A percentile compares a stretch with the other conserved stretches of the same genome.
Conservation (phyloP, 1,140 invertebrate species). For the Drosophila insularis region DNA sequence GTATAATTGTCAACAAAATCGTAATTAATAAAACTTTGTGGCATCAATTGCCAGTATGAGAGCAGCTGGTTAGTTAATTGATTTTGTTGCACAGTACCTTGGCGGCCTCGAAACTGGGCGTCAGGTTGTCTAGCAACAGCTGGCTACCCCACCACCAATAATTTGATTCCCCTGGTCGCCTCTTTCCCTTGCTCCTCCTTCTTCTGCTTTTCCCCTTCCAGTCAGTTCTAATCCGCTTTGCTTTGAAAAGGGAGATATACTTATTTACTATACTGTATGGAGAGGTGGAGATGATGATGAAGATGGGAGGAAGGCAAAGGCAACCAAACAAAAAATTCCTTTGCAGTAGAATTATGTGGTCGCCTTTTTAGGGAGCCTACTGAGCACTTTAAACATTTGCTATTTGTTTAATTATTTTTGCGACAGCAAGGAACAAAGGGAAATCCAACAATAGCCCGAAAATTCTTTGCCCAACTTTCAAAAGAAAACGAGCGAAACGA, state of each 20-base stretch:
- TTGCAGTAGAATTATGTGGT: slow-evolving; percentile 5
- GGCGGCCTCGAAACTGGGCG: neutral
- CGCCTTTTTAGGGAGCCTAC: neutral
- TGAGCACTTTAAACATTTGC: neutral
- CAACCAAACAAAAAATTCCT: slow-evolving; percentile 8
- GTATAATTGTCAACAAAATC: no score
- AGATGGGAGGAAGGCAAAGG: neutral
- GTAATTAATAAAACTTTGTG: neutral
- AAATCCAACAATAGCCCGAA: neutral
- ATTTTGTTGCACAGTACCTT: slow-evolving; percentile 6
- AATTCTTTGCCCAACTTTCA: slow-evolving; percentile 16
- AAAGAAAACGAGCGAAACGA: neutral
- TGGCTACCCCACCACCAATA: slow-evolving; percentile 1
- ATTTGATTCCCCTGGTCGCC: neutral
- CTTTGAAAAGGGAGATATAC: neutral
- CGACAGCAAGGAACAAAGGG: slow-evolving; percentile 5
- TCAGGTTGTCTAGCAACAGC: slow-evolving; percentile 44
- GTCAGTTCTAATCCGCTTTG: slow-evolving; percentile 40
- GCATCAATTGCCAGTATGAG: slow-evolving; percentile 2
- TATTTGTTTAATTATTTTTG: slow-evolving; percentile 21
- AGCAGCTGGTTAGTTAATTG: slow-evolving; percentile 10
- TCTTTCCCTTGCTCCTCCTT: neutral
- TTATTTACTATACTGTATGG: neutral
- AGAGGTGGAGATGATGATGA: neutral
- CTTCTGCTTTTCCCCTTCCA: neutral